Percentiles rank a stretch among this genome's conserved stretches.
Conservation (phyloP, 2,888 invertebrate genomes). For the Lithosia quadra region DNA sequence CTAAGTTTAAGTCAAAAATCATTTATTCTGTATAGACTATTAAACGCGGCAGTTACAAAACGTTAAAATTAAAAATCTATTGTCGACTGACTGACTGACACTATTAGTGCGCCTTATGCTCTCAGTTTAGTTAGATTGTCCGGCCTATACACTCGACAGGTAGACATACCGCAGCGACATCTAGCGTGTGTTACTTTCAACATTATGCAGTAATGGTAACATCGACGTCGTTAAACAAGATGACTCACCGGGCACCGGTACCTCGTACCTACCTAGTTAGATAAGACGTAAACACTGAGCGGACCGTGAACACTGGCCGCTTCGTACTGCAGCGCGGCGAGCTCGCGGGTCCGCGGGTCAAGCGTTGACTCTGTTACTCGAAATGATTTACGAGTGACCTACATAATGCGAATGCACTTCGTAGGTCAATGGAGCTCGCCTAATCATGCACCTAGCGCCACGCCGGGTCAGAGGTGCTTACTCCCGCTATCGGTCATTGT, state of each 20-base stretch:
- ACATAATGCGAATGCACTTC: conserved; percentile 36
- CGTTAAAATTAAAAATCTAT: too few relatives aligned
- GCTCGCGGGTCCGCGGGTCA: not conserved
- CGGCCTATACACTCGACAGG: not conserved
- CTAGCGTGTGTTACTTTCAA: not conserved
- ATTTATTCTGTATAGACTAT: too few relatives aligned
- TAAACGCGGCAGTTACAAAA: too few relatives aligned
- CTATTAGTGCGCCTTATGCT: not conserved
- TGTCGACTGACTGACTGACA: not conserved
- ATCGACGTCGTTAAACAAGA: not conserved
- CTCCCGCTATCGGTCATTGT: conserved; percentile 33
- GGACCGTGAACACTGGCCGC: not conserved
- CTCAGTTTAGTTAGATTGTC: not conserved
- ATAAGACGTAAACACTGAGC: conserved; percentile 14
- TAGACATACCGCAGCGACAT: not conserved
- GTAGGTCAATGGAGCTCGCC: conserved; percentile 38
- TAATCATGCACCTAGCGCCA: conserved; percentile 33
- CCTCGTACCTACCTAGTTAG: not conserved
- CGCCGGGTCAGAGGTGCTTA: conserved; percentile 32
- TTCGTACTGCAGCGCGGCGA: not conserved
- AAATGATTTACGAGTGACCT: not conserved
- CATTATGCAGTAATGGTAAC: not conserved
- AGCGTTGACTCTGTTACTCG: conserved; percentile 5
- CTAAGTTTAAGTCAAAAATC: too few relatives aligned
- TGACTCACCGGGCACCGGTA: not conserved